These are phyloP conservation scores for Orius laevigatus DNA, from an alignment of 1,140 invertebrate species.

Conservation along the genomic window DNA sequence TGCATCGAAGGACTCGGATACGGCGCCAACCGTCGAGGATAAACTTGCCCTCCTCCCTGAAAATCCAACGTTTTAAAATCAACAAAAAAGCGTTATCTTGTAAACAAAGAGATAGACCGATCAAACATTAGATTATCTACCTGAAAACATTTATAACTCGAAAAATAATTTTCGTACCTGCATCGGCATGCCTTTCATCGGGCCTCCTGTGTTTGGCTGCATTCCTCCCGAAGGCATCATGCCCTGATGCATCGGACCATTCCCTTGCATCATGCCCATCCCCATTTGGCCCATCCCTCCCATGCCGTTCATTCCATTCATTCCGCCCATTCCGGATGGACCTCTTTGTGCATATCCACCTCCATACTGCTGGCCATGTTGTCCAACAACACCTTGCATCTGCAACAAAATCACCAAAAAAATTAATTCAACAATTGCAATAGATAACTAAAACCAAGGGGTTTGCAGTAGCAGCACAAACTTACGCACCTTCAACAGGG, in stretches of 20 bases:
- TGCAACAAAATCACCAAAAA: conserved; percentile 18
- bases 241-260: conserved; percentile 31
- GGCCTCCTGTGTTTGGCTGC: conserved; percentile 28
- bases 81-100: background rate
- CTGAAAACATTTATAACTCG: background rate
- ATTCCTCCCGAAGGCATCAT: conserved; percentile 44
- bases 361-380: conserved; percentile 32
- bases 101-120: background rate
- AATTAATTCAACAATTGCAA: background rate
- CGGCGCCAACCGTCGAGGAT: conserved; percentile 50
- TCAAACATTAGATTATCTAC: conserved; percentile 1
- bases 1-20: conserved; percentile 67
- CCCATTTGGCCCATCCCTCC: conserved; percentile 34
- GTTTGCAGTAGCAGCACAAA: background rate
- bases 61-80: conserved; percentile 6
- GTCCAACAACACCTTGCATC: conserved; percentile 26
- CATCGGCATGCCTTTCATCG: conserved; percentile 13
- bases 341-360: conserved; percentile 33
- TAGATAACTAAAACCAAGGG: background rate
- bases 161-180: conserved; percentile 5
- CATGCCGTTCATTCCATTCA: conserved; percentile 28
- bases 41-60: conserved; percentile 26
- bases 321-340: conserved; percentile 24
- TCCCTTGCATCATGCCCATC: conserved; percentile 22
- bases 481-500: background rate